Percentiles rank a stretch among this genome's conserved stretches.
phyloP scores from a whole-genome alignment of 2,888 invertebrate genomes.

The Dryococelus australis region DNA sequence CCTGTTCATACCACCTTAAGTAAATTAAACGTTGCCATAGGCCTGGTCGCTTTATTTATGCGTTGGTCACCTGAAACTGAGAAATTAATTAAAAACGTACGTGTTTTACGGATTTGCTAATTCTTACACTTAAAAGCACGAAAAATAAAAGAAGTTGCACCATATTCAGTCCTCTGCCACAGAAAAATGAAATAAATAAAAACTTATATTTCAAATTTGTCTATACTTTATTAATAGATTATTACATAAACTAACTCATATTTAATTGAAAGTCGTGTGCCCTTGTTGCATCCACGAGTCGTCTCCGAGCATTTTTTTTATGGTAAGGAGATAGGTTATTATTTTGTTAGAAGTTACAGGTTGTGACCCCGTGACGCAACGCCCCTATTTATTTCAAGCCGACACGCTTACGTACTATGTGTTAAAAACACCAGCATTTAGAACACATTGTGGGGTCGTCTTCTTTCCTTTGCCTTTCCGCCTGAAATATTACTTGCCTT shows the following conservation, averaged over 20 bases:
- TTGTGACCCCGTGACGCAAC: constrained; percentile 20
- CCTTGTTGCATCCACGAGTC: not conserved
- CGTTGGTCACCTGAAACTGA: too few relatives aligned
- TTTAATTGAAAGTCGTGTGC: not conserved
- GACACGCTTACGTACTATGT: constrained; percentile 21
- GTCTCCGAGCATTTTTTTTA: not conserved
- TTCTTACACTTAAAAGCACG: too few relatives aligned
- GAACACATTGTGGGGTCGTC: not conserved
- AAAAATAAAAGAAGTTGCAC: too few relatives aligned
- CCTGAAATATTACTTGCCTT: not conserved
- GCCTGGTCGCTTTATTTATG: too few relatives aligned
- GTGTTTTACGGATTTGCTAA: too few relatives aligned
- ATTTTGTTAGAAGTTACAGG: constrained; percentile 28
- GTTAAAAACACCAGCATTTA: constrained; percentile 27
- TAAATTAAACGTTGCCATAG: too few relatives aligned
- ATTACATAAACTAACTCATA: not conserved
- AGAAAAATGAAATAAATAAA: too few relatives aligned
- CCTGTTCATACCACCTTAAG: too few relatives aligned
- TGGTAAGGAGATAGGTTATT: constrained; percentile 29
- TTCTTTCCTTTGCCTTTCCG: not conserved
- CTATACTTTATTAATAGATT: not conserved
- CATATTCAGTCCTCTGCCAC: too few relatives aligned
- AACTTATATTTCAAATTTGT: too few relatives aligned
- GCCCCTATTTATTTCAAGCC: constrained; percentile 4
- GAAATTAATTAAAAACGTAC: too few relatives aligned